These are phyloP conservation scores for Rhinolophus ferrumequinum DNA, from an alignment of 2,113 vertebrate species.

Conservation along the genomic window DNA sequence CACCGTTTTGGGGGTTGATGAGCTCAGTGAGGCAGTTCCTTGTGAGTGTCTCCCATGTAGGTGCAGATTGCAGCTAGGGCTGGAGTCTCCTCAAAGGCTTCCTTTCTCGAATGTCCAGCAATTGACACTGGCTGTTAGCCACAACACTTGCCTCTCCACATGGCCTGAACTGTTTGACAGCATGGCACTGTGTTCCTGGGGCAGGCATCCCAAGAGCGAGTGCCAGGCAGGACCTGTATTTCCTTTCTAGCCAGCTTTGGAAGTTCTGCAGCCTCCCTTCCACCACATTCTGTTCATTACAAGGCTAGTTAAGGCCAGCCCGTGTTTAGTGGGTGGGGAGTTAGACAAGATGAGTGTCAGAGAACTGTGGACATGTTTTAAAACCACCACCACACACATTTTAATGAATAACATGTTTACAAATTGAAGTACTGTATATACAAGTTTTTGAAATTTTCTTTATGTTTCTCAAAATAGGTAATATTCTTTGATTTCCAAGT, in stretches of 20 bases:
- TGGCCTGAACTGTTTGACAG: neutral
- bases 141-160: neutral
- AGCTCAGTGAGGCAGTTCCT: neutral
- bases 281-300: accelerated
- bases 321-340: neutral
- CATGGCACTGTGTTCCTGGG: neutral
- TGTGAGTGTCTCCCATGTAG: neutral
- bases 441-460: neutral
- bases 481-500: neutral
- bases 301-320: neutral
- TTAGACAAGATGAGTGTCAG: neutral
- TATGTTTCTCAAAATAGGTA: neutral
- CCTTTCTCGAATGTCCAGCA: accelerated
- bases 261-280: neutral
- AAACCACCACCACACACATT: neutral
- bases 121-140: neutral
- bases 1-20: neutral
- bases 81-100: neutral
- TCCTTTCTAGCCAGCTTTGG: neutral
- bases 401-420: neutral
- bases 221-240: neutral
- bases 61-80: neutral
- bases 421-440: neutral
- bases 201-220: neutral
- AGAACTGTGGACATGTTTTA: neutral